phyloP scores from a whole-genome alignment of 1,140 invertebrate genomes.

The Nasonia vitripennis region DNA sequence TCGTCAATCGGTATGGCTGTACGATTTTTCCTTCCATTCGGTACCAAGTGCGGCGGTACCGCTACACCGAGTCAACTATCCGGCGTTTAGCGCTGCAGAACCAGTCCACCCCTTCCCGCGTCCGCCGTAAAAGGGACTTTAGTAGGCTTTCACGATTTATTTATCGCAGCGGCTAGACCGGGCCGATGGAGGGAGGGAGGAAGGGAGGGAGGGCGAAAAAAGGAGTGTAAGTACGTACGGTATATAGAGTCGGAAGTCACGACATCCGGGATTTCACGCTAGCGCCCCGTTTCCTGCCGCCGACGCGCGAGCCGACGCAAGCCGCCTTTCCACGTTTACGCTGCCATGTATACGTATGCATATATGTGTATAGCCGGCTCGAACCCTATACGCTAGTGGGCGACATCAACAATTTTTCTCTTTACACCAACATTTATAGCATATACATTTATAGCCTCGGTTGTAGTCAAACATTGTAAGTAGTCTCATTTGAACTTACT shows the following conservation, averaged over 20 bases:
- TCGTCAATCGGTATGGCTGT: background rate
- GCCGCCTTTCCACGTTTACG: background rate
- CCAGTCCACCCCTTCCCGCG: too few relatives aligned
- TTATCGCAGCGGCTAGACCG: background rate
- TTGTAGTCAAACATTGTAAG: too few relatives aligned
- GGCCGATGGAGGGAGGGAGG: background rate
- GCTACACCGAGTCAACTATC: too few relatives aligned
- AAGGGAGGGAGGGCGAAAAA: slow-evolving; percentile 6
- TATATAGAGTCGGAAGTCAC: slow-evolving; percentile 59
- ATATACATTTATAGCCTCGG: too few relatives aligned
- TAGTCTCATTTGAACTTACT: too few relatives aligned
- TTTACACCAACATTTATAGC: too few relatives aligned
- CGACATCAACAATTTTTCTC: background rate
- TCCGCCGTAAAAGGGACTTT: too few relatives aligned
- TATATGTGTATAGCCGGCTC: background rate
- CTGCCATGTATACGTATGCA: background rate
- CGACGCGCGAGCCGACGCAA: too few relatives aligned
- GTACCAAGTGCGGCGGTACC: too few relatives aligned
- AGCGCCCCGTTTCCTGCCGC: slow-evolving; percentile 24
- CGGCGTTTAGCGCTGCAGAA: too few relatives aligned
- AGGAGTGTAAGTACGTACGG: slow-evolving; percentile 43
- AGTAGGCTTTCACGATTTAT: background rate
- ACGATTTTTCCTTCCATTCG: too few relatives aligned
- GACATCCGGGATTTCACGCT: slow-evolving; percentile 55
- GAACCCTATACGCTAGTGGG: background rate